phyloP scores from a whole-genome alignment of 2,888 invertebrate genomes.

The Fissipunctia ypsillon region DNA sequence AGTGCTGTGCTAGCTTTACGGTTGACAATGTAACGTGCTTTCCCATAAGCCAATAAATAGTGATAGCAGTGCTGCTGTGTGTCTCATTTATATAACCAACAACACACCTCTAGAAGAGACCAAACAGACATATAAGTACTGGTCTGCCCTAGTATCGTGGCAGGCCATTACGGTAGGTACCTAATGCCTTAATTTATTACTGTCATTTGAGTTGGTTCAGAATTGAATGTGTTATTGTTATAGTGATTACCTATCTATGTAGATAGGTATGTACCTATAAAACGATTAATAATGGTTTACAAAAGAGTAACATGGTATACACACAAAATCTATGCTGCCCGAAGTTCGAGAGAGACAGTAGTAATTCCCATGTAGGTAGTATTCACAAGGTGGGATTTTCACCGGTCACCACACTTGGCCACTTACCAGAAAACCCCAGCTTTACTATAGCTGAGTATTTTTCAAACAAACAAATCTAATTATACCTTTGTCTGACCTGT shows the following conservation, averaged over 20 bases:
- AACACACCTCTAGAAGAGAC: too few species aligned
- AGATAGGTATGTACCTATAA: background rate
- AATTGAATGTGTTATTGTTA: background rate
- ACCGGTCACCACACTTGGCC: background rate
- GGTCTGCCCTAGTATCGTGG: too few species aligned
- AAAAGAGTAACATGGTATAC: background rate
- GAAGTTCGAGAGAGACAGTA: background rate
- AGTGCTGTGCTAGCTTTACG: too few species aligned
- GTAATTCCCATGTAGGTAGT: background rate
- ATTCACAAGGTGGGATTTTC: background rate
- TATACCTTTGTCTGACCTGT: conserved; percentile 2
- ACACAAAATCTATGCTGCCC: background rate
- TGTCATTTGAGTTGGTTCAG: background rate
- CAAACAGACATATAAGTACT: too few species aligned
- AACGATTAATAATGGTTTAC: background rate
- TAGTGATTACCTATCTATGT: background rate
- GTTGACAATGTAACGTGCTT: too few species aligned
- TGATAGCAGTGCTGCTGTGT: too few species aligned
- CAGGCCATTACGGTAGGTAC: too few species aligned
- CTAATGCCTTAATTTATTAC: background rate
- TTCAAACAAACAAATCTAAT: conserved; percentile 22
- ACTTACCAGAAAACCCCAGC: conserved; percentile 1
- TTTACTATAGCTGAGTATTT: background rate
- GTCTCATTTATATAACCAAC: too few species aligned
- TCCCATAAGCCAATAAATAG: too few species aligned